Evolutionary conservation across 2,797 vertebrate species (phyloP).

Genomic region (Sebastes umbrosus): DNA sequence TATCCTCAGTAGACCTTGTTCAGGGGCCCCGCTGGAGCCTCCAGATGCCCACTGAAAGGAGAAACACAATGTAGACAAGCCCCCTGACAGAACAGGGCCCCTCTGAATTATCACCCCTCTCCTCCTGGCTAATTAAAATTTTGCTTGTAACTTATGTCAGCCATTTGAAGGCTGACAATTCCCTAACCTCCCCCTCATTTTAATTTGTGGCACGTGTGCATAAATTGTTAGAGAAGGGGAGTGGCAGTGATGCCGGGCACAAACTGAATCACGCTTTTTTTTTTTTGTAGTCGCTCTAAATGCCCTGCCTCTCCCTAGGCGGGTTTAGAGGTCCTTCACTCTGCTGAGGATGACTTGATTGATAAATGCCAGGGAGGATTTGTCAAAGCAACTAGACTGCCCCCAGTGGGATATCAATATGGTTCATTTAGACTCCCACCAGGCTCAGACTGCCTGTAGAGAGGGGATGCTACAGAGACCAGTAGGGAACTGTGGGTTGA

Average conservation of each 20-base stretch:
- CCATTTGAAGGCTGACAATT: constrained; percentile 85
- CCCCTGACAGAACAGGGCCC: constrained; percentile 84
- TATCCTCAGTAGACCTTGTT: constrained; percentile 61
- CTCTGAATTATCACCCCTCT: constrained; percentile 93
- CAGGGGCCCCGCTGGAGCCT: constrained; percentile 63
- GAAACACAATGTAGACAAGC: constrained; percentile 82
- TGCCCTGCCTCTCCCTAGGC: constrained; percentile 73
- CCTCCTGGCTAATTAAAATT: constrained; percentile 98
- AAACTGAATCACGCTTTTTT: constrained; percentile 67
- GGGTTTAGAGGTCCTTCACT: constrained; percentile 83
- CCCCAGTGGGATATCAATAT: constrained; percentile 93
- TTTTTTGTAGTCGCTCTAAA: constrained; percentile 44
- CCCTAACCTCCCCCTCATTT: constrained; percentile 81
- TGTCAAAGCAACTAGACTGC: constrained; percentile 94
- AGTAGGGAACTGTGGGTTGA: constrained; percentile 30
- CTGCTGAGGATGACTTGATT: constrained; percentile 87
- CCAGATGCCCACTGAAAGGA: constrained; percentile 83
- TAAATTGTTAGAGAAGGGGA: constrained; percentile 72
- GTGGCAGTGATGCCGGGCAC: constrained; percentile 58
- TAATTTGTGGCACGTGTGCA: constrained; percentile 78
- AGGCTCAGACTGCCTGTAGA: constrained; percentile 75
- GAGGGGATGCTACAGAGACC: constrained; percentile 58
- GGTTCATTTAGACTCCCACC: constrained; percentile 92
- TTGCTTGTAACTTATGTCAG: constrained; percentile 98
- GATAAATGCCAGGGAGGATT: constrained; percentile 94